These are phyloP conservation scores for Sinocyclocheilus grahami DNA, from an alignment of 2,113 vertebrate species.

Conservation along the genomic window DNA sequence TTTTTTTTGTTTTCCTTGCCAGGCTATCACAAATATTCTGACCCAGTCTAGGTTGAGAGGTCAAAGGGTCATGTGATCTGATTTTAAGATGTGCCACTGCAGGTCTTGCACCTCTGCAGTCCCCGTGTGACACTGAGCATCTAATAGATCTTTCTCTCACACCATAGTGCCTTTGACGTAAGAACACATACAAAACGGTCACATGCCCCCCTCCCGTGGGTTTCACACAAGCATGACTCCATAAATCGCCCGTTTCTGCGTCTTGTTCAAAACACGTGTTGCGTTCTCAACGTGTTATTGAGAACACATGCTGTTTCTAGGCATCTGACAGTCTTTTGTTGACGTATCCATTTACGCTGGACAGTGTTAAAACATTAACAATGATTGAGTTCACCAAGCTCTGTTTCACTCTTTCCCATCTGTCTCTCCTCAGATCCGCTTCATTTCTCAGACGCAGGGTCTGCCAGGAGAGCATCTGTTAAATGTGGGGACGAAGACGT, in stretches of 20 bases:
- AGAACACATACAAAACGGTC: conserved; percentile 39
- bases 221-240: conserved; percentile 5
- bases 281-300: background rate
- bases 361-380: conserved; percentile 1
- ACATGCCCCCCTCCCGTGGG: background rate
- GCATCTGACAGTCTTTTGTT: conserved; percentile 12
- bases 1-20: background rate
- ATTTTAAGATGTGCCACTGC: conserved; percentile 28
- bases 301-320: background rate
- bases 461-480: conserved; percentile 91
- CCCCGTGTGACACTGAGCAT: conserved; percentile 54
- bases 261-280: conserved; percentile 1
- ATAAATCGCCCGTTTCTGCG: background rate
- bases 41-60: background rate
- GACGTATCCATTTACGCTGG: conserved; percentile 6
- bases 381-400: background rate
- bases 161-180: conserved; percentile 70
- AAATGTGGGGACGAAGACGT: conserved; percentile 93
- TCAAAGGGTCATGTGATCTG: conserved; percentile 25
- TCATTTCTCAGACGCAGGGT: conserved; percentile 99
- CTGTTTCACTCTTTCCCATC: conserved; percentile 7
- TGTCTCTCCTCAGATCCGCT: conserved; percentile 86
- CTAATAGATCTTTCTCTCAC: conserved; percentile 68
- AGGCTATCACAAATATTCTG: background rate
- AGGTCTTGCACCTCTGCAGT: background rate